A percentile compares a stretch with the other conserved stretches of the same genome.
These are phyloP conservation scores for Bellardia bayeri DNA, from an alignment of 2,888 invertebrate genomes.

Conservation along the genomic window DNA sequence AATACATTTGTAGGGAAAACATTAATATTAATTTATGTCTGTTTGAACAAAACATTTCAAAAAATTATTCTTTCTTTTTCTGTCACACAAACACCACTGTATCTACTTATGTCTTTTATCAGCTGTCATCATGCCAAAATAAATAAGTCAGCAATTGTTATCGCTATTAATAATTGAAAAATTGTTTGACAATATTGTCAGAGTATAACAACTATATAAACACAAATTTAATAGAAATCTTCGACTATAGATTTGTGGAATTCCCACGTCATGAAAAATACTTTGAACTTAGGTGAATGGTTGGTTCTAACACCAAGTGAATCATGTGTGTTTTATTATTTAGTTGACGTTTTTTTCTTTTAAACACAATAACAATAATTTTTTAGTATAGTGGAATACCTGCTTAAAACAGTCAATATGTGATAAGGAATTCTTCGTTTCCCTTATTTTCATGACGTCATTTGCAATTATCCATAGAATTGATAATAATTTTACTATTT, in stretches of 20 bases:
- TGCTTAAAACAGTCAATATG: neutral
- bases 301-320: constrained; percentile 16
- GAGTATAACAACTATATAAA: constrained; percentile 13
- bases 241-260: constrained; percentile 1
- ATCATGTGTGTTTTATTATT: constrained; percentile 43
- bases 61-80: neutral
- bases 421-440: constrained; percentile 24
- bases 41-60: too few species aligned
- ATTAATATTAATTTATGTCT: too few species aligned
- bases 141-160: constrained; percentile 35
- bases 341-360: neutral
- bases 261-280: constrained; percentile 25
- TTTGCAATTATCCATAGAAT: constrained; percentile 21
- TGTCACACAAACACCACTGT: neutral
- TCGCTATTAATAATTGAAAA: constrained; percentile 38
- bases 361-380: constrained; percentile 30
- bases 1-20: too few species aligned
- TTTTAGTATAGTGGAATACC: constrained; percentile 11
- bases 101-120: constrained; percentile 11
- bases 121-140: constrained; percentile 6
- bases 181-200: constrained; percentile 32
- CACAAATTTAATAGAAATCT: neutral
- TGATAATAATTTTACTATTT: neutral
- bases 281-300: constrained; percentile 1
- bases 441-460: constrained; percentile 41